Percentiles rank a stretch among this genome's conserved stretches.
Conservation (phyloP, 2,797 vertebrate genomes). For the Schizopygopsis malacanthus region DNA sequence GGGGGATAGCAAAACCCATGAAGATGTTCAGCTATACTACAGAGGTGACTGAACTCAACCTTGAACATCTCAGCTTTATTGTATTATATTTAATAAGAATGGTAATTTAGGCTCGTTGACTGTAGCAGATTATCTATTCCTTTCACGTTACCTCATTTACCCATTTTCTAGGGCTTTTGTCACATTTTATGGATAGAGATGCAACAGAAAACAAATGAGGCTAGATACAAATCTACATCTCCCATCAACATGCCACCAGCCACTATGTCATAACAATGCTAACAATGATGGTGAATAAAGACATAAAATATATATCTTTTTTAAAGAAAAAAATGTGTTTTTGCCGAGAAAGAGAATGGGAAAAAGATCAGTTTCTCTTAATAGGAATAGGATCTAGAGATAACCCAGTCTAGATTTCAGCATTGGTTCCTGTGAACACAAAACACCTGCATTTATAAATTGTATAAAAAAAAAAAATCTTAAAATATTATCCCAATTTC, state of each 20-base stretch:
- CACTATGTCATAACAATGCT: not conserved
- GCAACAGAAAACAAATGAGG: not conserved
- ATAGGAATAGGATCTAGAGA: not conserved
- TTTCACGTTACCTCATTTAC: not conserved
- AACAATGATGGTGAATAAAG: not conserved
- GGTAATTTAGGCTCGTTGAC: not conserved
- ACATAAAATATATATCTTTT: not conserved
- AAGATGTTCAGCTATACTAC: constrained; percentile 14
- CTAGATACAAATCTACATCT: not conserved
- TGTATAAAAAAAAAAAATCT: too few relatives aligned
- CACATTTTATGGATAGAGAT: not conserved
- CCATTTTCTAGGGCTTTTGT: not conserved
- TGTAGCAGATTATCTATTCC: not conserved
- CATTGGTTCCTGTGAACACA: not conserved
- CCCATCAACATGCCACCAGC: not conserved
- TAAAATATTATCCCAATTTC: not conserved
- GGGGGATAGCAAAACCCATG: constrained; percentile 9
- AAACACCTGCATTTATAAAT: too few relatives aligned
- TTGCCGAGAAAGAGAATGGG: not conserved
- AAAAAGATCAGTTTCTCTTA: not conserved
- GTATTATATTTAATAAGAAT: constrained; percentile 3
- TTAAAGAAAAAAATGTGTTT: too few relatives aligned
- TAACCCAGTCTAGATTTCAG: not conserved
- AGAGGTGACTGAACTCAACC: constrained; percentile 33
- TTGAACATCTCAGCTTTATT: not conserved